Evolutionary conservation across 2,797 vertebrate genomes (phyloP).

Genomic region (Telmatherina bonti): DNA sequence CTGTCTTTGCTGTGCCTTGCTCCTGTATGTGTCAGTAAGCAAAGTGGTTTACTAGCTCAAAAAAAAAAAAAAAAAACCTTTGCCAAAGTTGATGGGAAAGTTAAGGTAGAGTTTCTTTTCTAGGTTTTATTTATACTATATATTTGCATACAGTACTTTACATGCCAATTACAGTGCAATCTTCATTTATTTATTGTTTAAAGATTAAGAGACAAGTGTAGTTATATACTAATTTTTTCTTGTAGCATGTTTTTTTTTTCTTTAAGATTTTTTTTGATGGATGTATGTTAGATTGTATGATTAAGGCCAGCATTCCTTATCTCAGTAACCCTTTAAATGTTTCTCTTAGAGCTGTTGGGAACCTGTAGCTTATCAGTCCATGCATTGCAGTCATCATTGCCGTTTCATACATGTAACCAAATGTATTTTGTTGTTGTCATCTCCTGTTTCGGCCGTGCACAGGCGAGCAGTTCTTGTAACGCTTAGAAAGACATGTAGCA

Average conservation of each 20-base stretch:
- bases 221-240: slow-evolving; percentile 96
- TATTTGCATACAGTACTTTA: slow-evolving; percentile 99
- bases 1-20: slow-evolving; percentile 88
- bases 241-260: slow-evolving; percentile 91
- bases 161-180: slow-evolving; percentile 99
- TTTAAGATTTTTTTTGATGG: slow-evolving; percentile 80
- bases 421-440: slow-evolving; percentile 83
- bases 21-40: slow-evolving; percentile 82
- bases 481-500: slow-evolving; percentile 93
- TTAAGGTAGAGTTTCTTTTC: slow-evolving; percentile 92
- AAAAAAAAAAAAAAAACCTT: slow-evolving; percentile 84
- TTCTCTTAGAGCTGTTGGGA: slow-evolving; percentile 89
- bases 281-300: slow-evolving; percentile 92
- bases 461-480: slow-evolving; percentile 82
- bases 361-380: slow-evolving; percentile 87
- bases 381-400: slow-evolving; percentile 88
- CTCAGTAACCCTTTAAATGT: slow-evolving; percentile 91
- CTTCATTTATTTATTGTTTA: slow-evolving; percentile 99
- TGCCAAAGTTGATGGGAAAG: slow-evolving; percentile 98
- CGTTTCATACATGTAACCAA: slow-evolving; percentile 91
- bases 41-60: slow-evolving; percentile 92
- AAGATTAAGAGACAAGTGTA: slow-evolving; percentile 92
- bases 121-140: slow-evolving; percentile 99
- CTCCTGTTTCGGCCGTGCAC: slow-evolving; percentile 83
- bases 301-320: slow-evolving; percentile 96